Base-by-base conservation (phyloP, 2,888 invertebrate genomes). In the Patella pellucida region DNA sequence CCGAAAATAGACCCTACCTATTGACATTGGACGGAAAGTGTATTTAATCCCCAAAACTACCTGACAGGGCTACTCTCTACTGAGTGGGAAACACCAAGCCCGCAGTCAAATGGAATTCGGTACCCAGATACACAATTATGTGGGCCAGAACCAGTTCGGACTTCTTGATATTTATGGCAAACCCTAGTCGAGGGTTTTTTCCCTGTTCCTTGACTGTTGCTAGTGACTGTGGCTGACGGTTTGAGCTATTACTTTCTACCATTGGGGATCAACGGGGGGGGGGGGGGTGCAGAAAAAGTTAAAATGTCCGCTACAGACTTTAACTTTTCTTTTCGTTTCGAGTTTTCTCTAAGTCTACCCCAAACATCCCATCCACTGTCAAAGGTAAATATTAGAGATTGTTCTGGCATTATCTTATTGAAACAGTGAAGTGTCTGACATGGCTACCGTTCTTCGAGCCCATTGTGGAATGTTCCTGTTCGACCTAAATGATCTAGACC, bases 251-350 rank as follows among this genome's bases (percentile, higher is more conserved):
- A 1, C 41, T 41, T 41, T 41, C 41, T 41, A 9, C 41, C 41
- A 7, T 41, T 41, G 41, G 41, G 41, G 41, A 0, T 41, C 41
- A 9, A 41, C 7, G n/a, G n/a, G n/a, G n/a, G n/a, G n/a, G n/a
- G n/a, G n/a, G n/a, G n/a, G n/a, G n/a, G n/a, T n/a, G 62, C 62
- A 12, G 19, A 23, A 62, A 62, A 75, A 50, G 78, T 74, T n/a
- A 72, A 19, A 2, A 78, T 50, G 51, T 78, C 74, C 3, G 23
- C 54, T 15, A 81, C 31, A 14, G 77, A 74, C n/a, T 75, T 71
- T 52, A 77, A 79, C 51, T 78, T 75, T 74, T 79, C 80, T 71
- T 82, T 82, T n/a, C 68, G 69, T 79, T 79, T 15, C 80, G 68
- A 31, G 71, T 78, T 1, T 71, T 62, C 23, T 79, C 62, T 15